Evolutionary conservation across 2,113 vertebrate genomes (phyloP).

Genomic region (Vidua chalybeata): DNA sequence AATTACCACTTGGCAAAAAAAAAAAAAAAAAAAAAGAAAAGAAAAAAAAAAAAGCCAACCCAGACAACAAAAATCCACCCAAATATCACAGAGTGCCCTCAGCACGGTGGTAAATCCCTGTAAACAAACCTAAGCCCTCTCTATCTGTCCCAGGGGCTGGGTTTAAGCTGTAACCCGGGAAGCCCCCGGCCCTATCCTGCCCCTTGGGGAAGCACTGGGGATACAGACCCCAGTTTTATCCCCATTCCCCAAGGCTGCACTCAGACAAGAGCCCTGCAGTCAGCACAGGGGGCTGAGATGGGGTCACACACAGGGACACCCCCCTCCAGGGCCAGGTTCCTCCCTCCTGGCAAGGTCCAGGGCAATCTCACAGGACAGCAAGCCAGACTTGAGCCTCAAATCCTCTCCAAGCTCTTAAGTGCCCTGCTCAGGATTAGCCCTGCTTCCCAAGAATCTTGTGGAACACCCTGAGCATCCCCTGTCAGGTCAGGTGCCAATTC

Average conservation of each 20-base stretch:
- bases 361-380: not conserved
- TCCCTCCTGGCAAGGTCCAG: not conserved
- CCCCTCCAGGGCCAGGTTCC: not conserved
- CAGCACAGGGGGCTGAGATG: rapidly evolving
- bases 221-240: rapidly evolving
- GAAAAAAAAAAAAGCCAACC: not conserved
- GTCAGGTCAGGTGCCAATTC: not conserved
- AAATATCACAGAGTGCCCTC: not conserved
- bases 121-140: not conserved
- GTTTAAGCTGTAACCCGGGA: not conserved
- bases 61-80: not conserved
- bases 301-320: not conserved
- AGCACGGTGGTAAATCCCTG: not conserved
- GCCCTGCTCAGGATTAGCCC: not conserved
- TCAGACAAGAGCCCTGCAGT: not conserved
- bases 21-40: not conserved
- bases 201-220: not conserved
- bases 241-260: not conserved
- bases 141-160: not conserved
- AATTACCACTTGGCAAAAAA: not conserved
- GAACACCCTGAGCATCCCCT: not conserved
- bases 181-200: not conserved
- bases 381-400: not conserved
- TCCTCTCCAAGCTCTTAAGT: not conserved
- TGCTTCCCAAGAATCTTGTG: not conserved